These are phyloP conservation scores for Cervus canadensis DNA, from an alignment of 2,113 vertebrate species.

Conservation along the genomic window DNA sequence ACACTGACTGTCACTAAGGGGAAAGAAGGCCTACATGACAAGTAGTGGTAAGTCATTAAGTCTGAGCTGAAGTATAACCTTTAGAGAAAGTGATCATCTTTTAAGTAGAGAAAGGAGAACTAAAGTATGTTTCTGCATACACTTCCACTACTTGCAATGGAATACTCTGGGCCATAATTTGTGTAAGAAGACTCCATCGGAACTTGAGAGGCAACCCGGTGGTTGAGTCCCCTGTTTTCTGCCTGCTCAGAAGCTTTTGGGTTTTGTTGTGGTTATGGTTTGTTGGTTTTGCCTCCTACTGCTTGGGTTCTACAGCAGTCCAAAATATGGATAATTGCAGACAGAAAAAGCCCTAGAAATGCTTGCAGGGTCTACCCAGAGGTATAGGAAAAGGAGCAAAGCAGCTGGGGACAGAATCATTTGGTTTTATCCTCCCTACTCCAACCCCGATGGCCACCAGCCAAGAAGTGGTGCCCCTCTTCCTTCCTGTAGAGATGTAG, in stretches of 20 bases:
- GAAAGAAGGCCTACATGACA: not conserved
- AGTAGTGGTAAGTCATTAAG: not conserved
- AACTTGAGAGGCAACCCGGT: not conserved
- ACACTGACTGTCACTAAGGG: not conserved
- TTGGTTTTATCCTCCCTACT: not conserved
- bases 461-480: not conserved
- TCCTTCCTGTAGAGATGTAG: not conserved
- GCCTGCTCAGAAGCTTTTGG: not conserved
- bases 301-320: not conserved
- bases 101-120: not conserved
- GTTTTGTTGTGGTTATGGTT: not conserved
- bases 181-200: not conserved
- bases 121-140: slow-evolving; percentile 21
- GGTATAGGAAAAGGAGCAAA: not conserved
- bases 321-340: not conserved
- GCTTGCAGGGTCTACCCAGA: not conserved
- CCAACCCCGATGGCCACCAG: not conserved
- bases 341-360: not conserved
- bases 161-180: not conserved
- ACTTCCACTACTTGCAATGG: not conserved
- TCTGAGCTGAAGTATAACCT: not conserved
- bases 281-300: not conserved
- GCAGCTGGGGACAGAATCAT: not conserved
- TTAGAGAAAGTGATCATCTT: slow-evolving; percentile 9
- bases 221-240: not conserved